Conservation (phyloP, 2,113 vertebrate genomes). For the Lethenteron camtschaticum region DNA sequence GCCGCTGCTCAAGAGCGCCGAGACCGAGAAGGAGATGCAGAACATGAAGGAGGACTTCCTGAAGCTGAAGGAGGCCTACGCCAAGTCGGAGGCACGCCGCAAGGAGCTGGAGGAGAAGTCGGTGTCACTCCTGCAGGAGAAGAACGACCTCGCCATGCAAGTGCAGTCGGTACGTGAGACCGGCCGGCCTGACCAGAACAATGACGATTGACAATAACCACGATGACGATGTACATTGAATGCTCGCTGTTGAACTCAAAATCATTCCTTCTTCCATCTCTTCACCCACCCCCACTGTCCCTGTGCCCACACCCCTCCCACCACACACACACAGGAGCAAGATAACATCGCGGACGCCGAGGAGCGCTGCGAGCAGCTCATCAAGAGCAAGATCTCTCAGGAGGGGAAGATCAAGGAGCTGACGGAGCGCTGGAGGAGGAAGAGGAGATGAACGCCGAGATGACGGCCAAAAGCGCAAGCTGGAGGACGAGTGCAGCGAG, state of each 20-base stretch:
- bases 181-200: neutral
- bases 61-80: constrained; percentile 34
- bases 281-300: too few species aligned
- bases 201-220: too few species aligned
- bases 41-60: constrained; percentile 5
- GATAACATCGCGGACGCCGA: constrained; percentile 71
- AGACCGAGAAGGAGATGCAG: neutral
- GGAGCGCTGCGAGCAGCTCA: constrained; percentile 66
- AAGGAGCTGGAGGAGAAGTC: constrained; percentile 52
- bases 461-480: constrained; percentile 55
- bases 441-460: constrained; percentile 48
- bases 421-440: constrained; percentile 60
- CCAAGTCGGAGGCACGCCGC: constrained; percentile 33
- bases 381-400: constrained; percentile 70
- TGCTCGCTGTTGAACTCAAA: too few species aligned
- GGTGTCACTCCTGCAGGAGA: constrained; percentile 44
- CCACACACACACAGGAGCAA: constrained; percentile 37
- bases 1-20: constrained; percentile 6
- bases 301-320: neutral
- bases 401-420: constrained; percentile 69
- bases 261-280: too few species aligned
- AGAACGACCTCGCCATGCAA: constrained; percentile 52
- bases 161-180: constrained; percentile 37
- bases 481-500: constrained; percentile 66
- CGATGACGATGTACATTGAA: too few species aligned